A percentile compares a stretch with the other conserved stretches of the same genome.
Conservation (phyloP, 2,113 vertebrate genomes). For the Seriola quinqueradiata region DNA sequence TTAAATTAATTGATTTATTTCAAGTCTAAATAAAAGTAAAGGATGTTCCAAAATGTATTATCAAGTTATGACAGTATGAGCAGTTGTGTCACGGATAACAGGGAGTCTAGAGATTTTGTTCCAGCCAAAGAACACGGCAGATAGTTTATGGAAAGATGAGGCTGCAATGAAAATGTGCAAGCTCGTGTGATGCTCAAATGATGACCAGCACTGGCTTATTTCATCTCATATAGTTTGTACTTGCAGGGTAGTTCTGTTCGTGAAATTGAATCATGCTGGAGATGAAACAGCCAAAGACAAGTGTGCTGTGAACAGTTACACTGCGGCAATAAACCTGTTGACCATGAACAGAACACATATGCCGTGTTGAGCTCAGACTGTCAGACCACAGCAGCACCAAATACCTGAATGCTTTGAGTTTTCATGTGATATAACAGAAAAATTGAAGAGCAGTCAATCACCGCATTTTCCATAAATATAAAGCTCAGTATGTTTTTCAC, state of each 20-base stretch:
- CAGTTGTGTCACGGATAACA: not conserved
- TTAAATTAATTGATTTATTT: constrained; percentile 15
- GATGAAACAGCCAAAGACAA: not conserved
- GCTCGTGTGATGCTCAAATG: not conserved
- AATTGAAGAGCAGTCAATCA: not conserved
- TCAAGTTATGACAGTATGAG: not conserved
- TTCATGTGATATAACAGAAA: not conserved
- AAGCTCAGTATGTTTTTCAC: not conserved
- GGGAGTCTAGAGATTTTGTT: constrained; percentile 4
- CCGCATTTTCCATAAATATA: not conserved
- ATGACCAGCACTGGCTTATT: not conserved
- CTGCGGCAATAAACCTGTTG: not conserved
- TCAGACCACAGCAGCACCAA: not conserved
- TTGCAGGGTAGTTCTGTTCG: too few relatives aligned
- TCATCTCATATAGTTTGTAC: not conserved
- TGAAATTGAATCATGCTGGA: not conserved
- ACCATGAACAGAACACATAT: not conserved
- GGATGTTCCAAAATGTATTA: constrained; percentile 8
- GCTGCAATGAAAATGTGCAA: constrained; percentile 4
- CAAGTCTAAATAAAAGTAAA: constrained; percentile 22
- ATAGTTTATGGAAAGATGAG: not conserved
- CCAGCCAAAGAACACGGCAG: constrained; percentile 1
- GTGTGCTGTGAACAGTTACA: not conserved
- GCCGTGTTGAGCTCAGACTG: not conserved
- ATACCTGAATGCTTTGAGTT: not conserved